Conservation (phyloP, 2,113 vertebrate species). For the Conger conger region DNA sequence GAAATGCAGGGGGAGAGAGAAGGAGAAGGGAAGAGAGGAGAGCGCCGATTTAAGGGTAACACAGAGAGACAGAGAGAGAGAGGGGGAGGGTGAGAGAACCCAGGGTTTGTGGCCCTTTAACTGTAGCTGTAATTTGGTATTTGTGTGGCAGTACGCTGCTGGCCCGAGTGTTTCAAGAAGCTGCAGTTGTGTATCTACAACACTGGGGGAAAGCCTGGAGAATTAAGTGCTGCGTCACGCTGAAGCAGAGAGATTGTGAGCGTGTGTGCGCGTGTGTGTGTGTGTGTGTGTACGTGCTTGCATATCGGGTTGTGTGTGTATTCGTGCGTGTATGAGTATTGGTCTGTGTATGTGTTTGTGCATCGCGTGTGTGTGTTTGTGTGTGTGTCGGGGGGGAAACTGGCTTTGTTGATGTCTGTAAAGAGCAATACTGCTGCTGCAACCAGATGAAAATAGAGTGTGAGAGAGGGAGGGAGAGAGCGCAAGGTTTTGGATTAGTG, state of each 20-base stretch:
- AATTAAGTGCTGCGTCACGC: conserved; percentile 99
- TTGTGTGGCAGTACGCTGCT: conserved; percentile 50
- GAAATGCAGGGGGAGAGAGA: conserved; percentile 31
- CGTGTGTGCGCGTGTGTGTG: conserved; percentile 54
- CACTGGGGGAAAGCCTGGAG: conserved; percentile 87
- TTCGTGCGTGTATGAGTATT: background rate
- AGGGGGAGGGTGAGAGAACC: conserved; percentile 24
- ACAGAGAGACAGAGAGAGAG: conserved; percentile 49
- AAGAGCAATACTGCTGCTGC: conserved; percentile 77
- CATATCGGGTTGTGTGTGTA: background rate
- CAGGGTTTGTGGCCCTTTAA: conserved; percentile 56
- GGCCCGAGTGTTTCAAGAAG: conserved; percentile 68
- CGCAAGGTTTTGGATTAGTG: conserved; percentile 72
- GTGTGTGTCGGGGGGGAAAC: conserved; percentile 57
- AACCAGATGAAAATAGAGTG: conserved; percentile 75
- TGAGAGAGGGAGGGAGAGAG: conserved; percentile 46
- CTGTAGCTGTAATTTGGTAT: conserved; percentile 51
- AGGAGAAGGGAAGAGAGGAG: conserved; percentile 52
- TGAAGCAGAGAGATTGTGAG: conserved; percentile 58
- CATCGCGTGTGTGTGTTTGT: conserved; percentile 54
- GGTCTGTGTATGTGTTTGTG: conserved; percentile 16
- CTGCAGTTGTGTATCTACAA: conserved; percentile 80
- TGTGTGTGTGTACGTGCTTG: conserved; percentile 30
- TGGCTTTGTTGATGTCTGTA: conserved; percentile 78
- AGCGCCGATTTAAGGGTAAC: conserved; percentile 58